A percentile compares a stretch with the other conserved stretches of the same genome.
phyloP scores from a whole-genome alignment of 2,113 vertebrate species.

The Dicentrarchus labrax region DNA sequence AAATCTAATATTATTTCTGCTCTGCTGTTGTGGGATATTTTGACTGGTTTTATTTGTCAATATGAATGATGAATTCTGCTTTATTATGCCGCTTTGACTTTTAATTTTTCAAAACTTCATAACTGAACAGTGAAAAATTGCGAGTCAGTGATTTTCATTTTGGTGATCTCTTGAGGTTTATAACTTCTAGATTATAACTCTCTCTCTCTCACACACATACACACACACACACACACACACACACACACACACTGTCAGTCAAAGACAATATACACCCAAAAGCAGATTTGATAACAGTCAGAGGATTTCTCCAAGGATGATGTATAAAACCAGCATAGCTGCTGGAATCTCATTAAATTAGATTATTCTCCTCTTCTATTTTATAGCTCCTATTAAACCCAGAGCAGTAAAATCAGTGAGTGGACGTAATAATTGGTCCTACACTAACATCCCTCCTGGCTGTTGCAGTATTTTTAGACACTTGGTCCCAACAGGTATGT shows the following conservation, averaged over 20 bases:
- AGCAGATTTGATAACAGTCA: constrained; percentile 4
- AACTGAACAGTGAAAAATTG: background rate
- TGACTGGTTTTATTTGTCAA: constrained; percentile 7
- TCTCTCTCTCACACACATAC: no score
- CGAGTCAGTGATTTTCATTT: background rate
- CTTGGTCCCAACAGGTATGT: constrained; percentile 10
- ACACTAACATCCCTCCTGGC: background rate
- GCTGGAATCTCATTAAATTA: constrained; percentile 18
- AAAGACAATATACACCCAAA: background rate
- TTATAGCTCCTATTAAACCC: constrained; percentile 37
- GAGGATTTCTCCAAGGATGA: constrained; percentile 13
- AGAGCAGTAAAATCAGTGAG: constrained; percentile 54
- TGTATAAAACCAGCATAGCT: constrained; percentile 28
- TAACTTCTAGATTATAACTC: background rate
- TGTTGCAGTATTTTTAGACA: constrained; percentile 28
- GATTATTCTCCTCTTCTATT: constrained; percentile 34
- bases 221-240: background rate
- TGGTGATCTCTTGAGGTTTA: background rate
- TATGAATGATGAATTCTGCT: background rate
- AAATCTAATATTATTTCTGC: background rate
- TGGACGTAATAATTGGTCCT: constrained; percentile 25
- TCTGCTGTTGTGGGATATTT: background rate
- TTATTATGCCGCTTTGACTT: background rate
- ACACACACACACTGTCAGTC: background rate
- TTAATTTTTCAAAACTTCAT: background rate